Base-by-base conservation (phyloP, 2,797 vertebrate genomes). In the Tamandua tetradactyla region DNA sequence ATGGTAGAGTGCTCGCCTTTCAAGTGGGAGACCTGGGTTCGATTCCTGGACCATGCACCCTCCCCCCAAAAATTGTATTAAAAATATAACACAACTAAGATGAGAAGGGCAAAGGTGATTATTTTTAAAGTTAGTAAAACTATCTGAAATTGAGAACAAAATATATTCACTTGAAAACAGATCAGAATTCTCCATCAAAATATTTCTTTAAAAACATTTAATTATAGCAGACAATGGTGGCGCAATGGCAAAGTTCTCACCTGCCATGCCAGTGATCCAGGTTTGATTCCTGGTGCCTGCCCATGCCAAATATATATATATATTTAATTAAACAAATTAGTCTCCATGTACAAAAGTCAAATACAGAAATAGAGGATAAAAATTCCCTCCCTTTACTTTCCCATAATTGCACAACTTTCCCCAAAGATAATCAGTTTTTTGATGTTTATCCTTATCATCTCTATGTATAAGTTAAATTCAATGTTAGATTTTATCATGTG, bases 41-140 rank as follows among this genome's bases (percentile, higher is more conserved):
- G n/a, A n/a, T n/a, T n/a, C n/a, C n/a, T n/a, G n/a, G n/a, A n/a
- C n/a, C n/a, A n/a, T n/a, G n/a, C n/a, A n/a, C n/a, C n/a, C n/a
- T n/a, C n/a, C n/a, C n/a, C n/a, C n/a, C n/a, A n/a, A n/a, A n/a
- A n/a, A n/a, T n/a, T n/a, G n/a, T n/a, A n/a, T n/a, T n/a, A n/a
- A n/a, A n/a, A n/a, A n/a, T n/a, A n/a, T n/a, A n/a, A n/a, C n/a
- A 59, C 35, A 37, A 80, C 7, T 69, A 94, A 49, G 13, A 78
- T 44, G 2, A n/a, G 44, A 90, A 92, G n/a, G 27, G 87, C 74
- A 76, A 83, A 81, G 44, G 5, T 5, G 44, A 69, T 80, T 69
- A 89, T 57, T 66, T 79, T 94, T 89, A 88, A 93, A 85, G 76
- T 37, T 72, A 78, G 12, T 44, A 49, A 71, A 92, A 82, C 13